Base-by-base conservation (phyloP, 1,140 invertebrate species). In the Drosophila takahashii region DNA sequence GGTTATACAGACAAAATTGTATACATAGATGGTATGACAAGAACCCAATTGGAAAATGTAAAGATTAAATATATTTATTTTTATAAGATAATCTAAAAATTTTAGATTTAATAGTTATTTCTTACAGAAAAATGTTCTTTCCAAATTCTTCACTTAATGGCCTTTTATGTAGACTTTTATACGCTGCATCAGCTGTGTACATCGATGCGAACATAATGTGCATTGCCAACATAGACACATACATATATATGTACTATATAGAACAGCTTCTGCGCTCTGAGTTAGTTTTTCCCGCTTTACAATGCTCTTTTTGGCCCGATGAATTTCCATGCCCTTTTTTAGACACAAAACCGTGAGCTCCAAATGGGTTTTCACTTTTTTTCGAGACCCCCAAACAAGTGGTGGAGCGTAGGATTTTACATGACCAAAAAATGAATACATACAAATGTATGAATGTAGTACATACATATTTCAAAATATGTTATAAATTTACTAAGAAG, bases 291-390 rank as follows among this genome's bases (percentile, higher is more conserved):
- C 3, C 34, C 26, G 36, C 53, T 11, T 39, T 32, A 29, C 27
- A 29, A 56, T 69, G 32, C 50, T 66, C 37, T 64, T 62, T 66
- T 66, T 66, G 58, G 62, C 5, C 58, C 34, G 58, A 64, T 34
- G 58, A 64, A 66, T 66, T 66, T 64, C 34, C 59, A 64, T 66
- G 64, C 64, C 62, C 62, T 62, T 66, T 66, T 66, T 66, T 65
- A 66, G 64, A 42, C 62, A 62, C 62, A 62, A 27, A 48, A 39
- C 32, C 27, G 26, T 62, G 34, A 64, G 62, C 57, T 34, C n/a
- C 26, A 66, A 66, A 64, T 48, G 44, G 52, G 51, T 37, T 67
- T 71, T 56, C 51, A 57, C 52, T 50, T 57, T 48, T 69, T 71
- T 37, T 48, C 3, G 13, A 27, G 13, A 9, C 16, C 9, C 41